These are phyloP conservation scores for Prosopocoilus inquinatus DNA, from an alignment of 2,888 invertebrate genomes.

Conservation along the genomic window DNA sequence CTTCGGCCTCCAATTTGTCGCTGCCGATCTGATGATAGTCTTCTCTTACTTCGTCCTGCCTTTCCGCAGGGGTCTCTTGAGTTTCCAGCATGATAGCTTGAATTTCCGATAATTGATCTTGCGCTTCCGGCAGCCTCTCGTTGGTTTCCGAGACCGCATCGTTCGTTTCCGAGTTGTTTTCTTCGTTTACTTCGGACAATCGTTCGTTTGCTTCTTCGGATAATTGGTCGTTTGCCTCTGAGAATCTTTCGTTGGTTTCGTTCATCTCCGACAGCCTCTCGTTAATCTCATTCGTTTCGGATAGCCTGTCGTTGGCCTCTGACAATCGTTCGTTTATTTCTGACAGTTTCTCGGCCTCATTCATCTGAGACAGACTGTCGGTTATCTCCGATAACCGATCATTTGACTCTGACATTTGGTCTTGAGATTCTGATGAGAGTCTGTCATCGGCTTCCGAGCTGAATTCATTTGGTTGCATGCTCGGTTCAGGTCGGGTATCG, in stretches of 20 bases:
- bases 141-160: neutral
- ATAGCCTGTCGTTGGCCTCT: constrained; percentile 12
- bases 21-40: neutral
- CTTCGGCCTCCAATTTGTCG: neutral
- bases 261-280: constrained; percentile 3
- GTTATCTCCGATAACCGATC: constrained; percentile 9
- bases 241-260: constrained; percentile 10
- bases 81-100: neutral
- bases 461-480: neutral
- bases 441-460: neutral
- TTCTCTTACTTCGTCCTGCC: neutral
- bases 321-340: constrained; percentile 7
- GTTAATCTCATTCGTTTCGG: constrained; percentile 2
- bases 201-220: constrained; percentile 7
- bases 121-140: neutral
- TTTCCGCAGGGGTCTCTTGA: neutral
- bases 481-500: neutral
- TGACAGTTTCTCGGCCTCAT: neutral
- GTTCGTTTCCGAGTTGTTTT: neutral
- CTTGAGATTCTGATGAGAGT: neutral
- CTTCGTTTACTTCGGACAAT: constrained; percentile 2
- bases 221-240: constrained; percentile 6
- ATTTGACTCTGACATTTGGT: constrained; percentile 4
- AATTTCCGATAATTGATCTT: neutral
- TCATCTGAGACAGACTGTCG: constrained; percentile 1